Base-by-base conservation (phyloP, 2,888 invertebrate genomes). In the Anaspis maculata region DNA sequence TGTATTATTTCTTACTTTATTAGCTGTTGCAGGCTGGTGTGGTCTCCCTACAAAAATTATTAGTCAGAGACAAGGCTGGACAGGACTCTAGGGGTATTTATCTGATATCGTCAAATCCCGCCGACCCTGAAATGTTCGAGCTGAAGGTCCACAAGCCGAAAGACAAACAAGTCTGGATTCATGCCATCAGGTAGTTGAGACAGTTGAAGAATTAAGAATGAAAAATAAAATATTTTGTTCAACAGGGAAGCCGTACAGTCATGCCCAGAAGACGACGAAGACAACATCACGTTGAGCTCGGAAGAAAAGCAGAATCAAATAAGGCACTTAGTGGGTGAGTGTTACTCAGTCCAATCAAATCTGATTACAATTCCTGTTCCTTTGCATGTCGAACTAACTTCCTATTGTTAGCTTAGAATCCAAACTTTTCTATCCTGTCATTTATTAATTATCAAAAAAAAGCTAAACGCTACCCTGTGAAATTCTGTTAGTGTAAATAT, bases 121-220 rank as follows among this genome's bases (percentile, higher is more conserved):
- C 80, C 3, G 87, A 86, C 57, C 94, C 94, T 0, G 95, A 95
- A 70, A 95, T 96, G 94, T 95, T 94, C 61, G 95, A 95, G 61
- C 69, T 96, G 31, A 80, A 92, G 57, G 79, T 82, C 14, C 86
- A 88, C 54, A 77, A 85, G 44, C 90, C 90, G 15, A 88, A 89
- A 62, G 91, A 94, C 54, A 86, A 90, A 57, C 83, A 84, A 54
- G 69, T 76, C 7, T 95, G 95, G 95, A 89, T 94, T 59, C 81
- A 83, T 54, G 79, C 84, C 22, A 83, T 95, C 51, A 75, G 89
- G 73, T 80, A 60, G 46, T 9, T 9, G n/a, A n/a, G n/a, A n/a
- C n/a, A n/a, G n/a, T n/a, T n/a, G n/a, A n/a, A n/a, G n/a, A n/a
- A n/a, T n/a, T 16, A 32, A 16, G 13, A 14, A 13, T 2, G n/a